Conservation (phyloP, 2,797 vertebrate genomes). For the Enteromius thamalakanensis region DNA sequence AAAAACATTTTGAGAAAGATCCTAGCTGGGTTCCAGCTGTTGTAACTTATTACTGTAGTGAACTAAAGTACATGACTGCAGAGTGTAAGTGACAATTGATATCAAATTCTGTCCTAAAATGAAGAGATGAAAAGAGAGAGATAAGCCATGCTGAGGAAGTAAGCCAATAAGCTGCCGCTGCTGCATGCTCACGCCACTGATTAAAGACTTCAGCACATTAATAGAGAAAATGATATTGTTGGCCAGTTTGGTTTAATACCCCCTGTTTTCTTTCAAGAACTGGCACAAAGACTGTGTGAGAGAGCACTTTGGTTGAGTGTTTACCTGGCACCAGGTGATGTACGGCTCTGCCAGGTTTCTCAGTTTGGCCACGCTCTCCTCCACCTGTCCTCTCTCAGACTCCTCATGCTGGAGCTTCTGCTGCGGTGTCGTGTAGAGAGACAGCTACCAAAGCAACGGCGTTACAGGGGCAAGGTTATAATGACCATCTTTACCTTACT, state of each 20-base stretch:
- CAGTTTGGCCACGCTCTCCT: conserved; percentile 69
- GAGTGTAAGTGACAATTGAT: background rate
- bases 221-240: background rate
- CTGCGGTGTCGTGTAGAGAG: conserved; percentile 69
- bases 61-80: background rate
- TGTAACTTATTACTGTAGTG: background rate
- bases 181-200: background rate
- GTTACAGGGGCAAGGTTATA: too few species aligned
- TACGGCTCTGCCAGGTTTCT: conserved; percentile 68
- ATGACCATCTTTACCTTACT: background rate
- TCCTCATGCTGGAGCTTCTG: conserved; percentile 56
- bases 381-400: conserved; percentile 68
- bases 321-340: conserved; percentile 67
- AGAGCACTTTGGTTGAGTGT: background rate
- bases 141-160: conserved; percentile 14
- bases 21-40: background rate
- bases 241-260: background rate
- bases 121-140: background rate
- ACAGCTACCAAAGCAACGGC: conserved; percentile 62
- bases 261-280: background rate
- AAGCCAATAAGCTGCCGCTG: background rate
- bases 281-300: background rate
- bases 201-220: background rate
- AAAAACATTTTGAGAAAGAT: too few species aligned
- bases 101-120: background rate